These are phyloP conservation scores for Corvus cornix DNA, from an alignment of 2,113 vertebrate species.

Conservation along the genomic window DNA sequence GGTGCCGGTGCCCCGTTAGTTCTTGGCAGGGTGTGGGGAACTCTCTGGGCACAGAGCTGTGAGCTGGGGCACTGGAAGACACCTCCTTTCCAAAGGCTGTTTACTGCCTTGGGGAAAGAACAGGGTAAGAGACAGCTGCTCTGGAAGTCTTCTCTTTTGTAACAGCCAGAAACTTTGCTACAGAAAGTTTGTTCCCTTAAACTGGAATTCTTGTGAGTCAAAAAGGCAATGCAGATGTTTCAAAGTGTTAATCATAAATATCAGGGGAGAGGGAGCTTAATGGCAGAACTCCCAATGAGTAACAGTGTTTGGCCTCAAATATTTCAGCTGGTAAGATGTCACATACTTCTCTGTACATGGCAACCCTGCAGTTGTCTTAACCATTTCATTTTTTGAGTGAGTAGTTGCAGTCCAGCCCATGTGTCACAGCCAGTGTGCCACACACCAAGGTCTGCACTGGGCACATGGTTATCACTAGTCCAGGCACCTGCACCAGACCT, in stretches of 20 bases:
- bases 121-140: neutral
- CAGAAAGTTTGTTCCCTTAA: neutral
- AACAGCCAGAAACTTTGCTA: neutral
- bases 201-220: constrained; percentile 28
- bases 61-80: neutral
- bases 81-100: neutral
- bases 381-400: neutral
- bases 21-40: neutral
- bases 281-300: constrained; percentile 9
- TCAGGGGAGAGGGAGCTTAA: neutral
- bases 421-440: neutral
- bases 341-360: neutral
- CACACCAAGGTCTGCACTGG: neutral
- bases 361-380: neutral
- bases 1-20: rapidly evolving
- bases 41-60: neutral
- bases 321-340: constrained; percentile 19
- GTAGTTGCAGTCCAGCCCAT: neutral
- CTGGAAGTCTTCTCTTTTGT: neutral
- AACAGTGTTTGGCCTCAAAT: constrained; percentile 12
- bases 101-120: neutral
- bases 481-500: neutral
- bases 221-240: constrained; percentile 33
- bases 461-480: neutral
- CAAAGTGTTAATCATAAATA: constrained; percentile 46